Conservation (phyloP, 2,797 vertebrate genomes). For the Leptatherina wallacei region DNA sequence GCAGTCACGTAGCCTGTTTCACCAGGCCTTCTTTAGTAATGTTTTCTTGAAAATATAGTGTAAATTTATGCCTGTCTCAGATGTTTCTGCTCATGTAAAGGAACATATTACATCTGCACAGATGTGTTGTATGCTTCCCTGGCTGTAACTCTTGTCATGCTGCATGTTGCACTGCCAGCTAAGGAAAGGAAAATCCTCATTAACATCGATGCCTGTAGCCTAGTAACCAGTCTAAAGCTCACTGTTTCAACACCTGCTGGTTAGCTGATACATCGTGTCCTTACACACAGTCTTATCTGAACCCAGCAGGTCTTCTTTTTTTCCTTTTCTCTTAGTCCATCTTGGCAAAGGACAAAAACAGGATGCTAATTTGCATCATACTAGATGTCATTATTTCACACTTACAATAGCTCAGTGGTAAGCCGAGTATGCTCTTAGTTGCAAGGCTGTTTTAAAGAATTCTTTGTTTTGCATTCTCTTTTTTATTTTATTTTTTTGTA, state of each 20-base stretch:
- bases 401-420: neutral
- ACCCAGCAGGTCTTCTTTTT: slow-evolving; percentile 47
- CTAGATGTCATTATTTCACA: neutral
- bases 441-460: neutral
- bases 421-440: neutral
- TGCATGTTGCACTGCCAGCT: neutral
- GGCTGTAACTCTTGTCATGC: neutral
- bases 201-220: slow-evolving; percentile 10
- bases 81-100: neutral
- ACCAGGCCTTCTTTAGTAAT: neutral
- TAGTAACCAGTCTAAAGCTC: slow-evolving; percentile 21
- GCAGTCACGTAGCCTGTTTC: slow-evolving; percentile 18
- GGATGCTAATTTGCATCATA: slow-evolving; percentile 6
- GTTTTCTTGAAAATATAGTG: slow-evolving; percentile 16
- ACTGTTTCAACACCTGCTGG: slow-evolving; percentile 39
- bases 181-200: slow-evolving; percentile 3
- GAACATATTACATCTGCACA: neutral
- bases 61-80: neutral
- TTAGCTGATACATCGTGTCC: slow-evolving; percentile 7
- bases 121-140: neutral
- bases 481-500: too few species aligned
- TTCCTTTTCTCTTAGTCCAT: slow-evolving; percentile 20
- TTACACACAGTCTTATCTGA: slow-evolving; percentile 19
- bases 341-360: neutral
- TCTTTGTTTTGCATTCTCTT: neutral